Evolutionary conservation across 2,888 invertebrate genomes (phyloP).

Genomic region (Endomychus coccineus): DNA sequence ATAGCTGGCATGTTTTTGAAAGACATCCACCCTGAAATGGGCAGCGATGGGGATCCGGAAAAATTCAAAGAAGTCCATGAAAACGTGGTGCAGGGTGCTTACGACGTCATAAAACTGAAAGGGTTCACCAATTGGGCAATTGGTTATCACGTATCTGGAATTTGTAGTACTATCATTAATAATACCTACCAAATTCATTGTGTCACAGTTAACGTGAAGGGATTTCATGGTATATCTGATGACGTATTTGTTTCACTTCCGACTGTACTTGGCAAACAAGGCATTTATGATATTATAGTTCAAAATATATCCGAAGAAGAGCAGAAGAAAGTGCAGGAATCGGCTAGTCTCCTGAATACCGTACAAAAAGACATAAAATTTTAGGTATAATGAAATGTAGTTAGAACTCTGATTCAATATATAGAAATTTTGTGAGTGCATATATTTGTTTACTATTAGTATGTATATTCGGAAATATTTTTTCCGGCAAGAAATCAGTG

Average conservation of each 20-base stretch:
- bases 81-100: constrained; percentile 78
- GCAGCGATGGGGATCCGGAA: constrained; percentile 65
- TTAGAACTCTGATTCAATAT: no score
- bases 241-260: constrained; percentile 85
- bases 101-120: constrained; percentile 79
- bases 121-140: constrained; percentile 91
- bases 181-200: constrained; percentile 71
- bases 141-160: constrained; percentile 67
- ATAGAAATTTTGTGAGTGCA: no score
- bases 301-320: constrained; percentile 64
- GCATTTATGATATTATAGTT: constrained; percentile 64
- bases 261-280: constrained; percentile 62
- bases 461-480: no score
- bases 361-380: constrained; percentile 31
- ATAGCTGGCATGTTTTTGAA: constrained; percentile 79
- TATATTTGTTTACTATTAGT: no score
- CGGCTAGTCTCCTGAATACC: constrained; percentile 46
- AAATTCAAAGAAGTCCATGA: constrained; percentile 73
- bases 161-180: constrained; percentile 63
- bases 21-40: constrained; percentile 69
- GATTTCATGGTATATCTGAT: constrained; percentile 68
- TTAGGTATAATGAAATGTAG: no score
- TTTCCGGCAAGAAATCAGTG: no score
- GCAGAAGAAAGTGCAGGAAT: constrained; percentile 53
- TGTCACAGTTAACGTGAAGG: constrained; percentile 72